Evolutionary conservation across 2,888 invertebrate genomes (phyloP), one percentile per base, ranked within the genome.

Genomic region (Calameuta pallipes): DNA sequence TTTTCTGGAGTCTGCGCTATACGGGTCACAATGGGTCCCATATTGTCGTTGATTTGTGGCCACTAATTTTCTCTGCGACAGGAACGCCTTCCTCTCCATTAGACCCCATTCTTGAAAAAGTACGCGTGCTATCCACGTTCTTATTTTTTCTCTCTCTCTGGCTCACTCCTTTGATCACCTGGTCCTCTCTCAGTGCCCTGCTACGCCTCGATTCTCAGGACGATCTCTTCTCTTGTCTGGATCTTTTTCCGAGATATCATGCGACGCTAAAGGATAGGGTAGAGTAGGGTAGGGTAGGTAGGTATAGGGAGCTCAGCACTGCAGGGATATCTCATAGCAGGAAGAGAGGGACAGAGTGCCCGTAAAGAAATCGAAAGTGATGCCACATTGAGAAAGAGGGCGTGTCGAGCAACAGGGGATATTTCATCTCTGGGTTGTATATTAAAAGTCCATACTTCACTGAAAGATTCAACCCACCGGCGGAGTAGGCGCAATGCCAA

Each of bases 21-120:
- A 56, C 23, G 79, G 80, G 77, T 79, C 82, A 84, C 83, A 86
- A 85, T 82, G 79, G 79, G 75, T 83, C 79, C 84, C 83, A 85
- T 86, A 87, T 86, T 84, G 85, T 86, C 87, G 87, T 89, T 90
- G 89, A 90, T 90, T 90, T 90, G 89, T 88, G 88, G 87, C 85
- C 85, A 86, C 88, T 90, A 90, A 90, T 90, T 89, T 90, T 83
- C 84, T 86, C 85, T 86, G 79, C 82, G 85, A 85, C 82, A 83
- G 82, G 84, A 84, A 83, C 85, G 87, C 85, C 86, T 83, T 82
- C 80, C 84, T 82, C 83, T 83, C 87, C 89, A 89, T 89, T 89
- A 89, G 86, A 86, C 86, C 78, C 88, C 88, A 88, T 89, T 89
- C 88, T 88, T 86, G 83, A 87, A 86, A 56, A 56, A 56, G 56